A percentile compares a stretch with the other conserved stretches of the same genome.
phyloP scores from a whole-genome alignment of 64 coral and sea anemone species.

The Platygyra sinensis region DNA sequence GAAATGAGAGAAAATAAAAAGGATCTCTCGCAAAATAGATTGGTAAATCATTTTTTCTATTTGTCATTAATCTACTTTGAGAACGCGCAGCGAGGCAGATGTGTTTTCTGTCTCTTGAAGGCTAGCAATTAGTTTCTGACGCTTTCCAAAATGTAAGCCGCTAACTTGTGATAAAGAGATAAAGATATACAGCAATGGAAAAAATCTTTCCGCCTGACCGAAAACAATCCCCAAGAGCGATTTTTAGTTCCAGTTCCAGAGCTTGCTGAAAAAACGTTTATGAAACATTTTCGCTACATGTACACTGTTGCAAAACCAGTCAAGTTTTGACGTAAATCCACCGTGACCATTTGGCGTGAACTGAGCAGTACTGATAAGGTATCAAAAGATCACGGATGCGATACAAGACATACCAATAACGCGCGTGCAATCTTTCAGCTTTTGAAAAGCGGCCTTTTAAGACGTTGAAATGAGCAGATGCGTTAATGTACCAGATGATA shows the following conservation, averaged over 20 bases:
- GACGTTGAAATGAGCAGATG: conserved; percentile 44
- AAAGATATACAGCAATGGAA: background rate
- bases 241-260: too few species aligned
- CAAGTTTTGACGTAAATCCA: background rate
- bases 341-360: conserved; percentile 4
- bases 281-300: background rate
- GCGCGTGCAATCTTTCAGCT: conserved; percentile 8
- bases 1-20: too few species aligned
- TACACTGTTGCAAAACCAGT: background rate
- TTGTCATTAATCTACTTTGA: too few species aligned
- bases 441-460: conserved; percentile 26
- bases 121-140: background rate
- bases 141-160: background rate
- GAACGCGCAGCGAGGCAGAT: background rate
- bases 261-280: background rate
- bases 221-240: too few species aligned
- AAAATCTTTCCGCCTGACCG: background rate
- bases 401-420: conserved; percentile 2
- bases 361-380: conserved; percentile 33
- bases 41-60: too few species aligned
- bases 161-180: background rate
- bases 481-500: conserved; percentile 2
- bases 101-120: background rate
- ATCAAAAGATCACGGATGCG: conserved; percentile 35
- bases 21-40: too few species aligned